A percentile compares a stretch with the other conserved stretches of the same genome.
Evolutionary conservation across 2,113 vertebrate genomes (phyloP).

Genomic region (Bathybates hornii): DNA sequence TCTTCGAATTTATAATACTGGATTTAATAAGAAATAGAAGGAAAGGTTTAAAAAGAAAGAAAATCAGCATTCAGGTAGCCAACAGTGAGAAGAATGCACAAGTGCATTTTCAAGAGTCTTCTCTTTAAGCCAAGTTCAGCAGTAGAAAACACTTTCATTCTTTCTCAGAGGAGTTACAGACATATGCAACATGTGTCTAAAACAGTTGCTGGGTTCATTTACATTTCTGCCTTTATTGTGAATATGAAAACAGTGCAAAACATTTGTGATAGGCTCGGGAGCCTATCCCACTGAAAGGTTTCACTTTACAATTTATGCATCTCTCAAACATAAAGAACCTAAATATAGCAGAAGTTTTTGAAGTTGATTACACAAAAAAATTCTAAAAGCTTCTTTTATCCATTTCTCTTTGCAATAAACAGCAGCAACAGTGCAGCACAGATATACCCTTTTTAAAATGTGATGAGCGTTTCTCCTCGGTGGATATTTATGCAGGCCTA

Average conservation of each 20-base stretch:
- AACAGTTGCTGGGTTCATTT: background rate
- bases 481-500: constrained; percentile 33
- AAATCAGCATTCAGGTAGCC: background rate
- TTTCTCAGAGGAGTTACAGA: background rate
- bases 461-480: constrained; percentile 1
- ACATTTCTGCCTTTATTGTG: background rate
- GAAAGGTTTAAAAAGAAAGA: background rate
- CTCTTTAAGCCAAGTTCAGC: background rate
- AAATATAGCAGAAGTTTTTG: background rate
- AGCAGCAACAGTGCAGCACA: background rate
- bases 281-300: background rate
- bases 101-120: background rate
- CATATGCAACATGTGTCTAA: background rate
- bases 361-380: background rate
- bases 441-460: background rate
- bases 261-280: background rate
- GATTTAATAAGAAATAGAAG: background rate
- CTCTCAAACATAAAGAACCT: background rate
- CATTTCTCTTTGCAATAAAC: background rate
- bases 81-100: background rate
- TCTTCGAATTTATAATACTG: background rate
- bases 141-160: background rate
- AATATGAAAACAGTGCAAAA: background rate
- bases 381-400: background rate
- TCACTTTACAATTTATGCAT: background rate